Base-by-base conservation (phyloP, 2,888 invertebrate genomes). In the Idaea aversata region DNA sequence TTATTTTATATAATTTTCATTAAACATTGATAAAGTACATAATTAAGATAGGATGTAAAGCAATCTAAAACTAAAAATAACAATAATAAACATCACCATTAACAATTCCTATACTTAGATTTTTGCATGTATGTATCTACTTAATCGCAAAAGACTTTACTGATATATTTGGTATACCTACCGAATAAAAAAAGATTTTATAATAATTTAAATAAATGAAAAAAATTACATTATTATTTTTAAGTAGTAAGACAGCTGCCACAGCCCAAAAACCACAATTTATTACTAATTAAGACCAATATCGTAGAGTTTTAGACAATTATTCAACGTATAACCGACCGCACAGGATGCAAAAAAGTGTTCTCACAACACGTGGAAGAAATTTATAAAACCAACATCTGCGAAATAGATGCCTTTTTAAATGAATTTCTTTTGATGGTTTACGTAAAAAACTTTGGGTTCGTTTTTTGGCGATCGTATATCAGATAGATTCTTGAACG, bases 351-450 rank as follows among this genome's bases (percentile, higher is more conserved):
- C 75, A 81, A 79, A 80, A 78, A 82, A 75, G 62, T 71, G 16
- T 47, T 16, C 15, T 15, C n/a, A 70, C 66, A 76, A 88, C 92
- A 92, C 91, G 91, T 92, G 91, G 89, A 91, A 88, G 89, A 90
- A 88, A 88, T 90, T 89, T 88, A 89, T 88, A 89, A 88, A 90
- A 89, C 85, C 86, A 90, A 91, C 92, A 93, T 93, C 92, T 93
- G 91, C 92, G 83, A 92, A 91, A 90, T 90, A 87, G 84, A 76
- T 74, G 69, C 85, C 15, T 90, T 87, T 91, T 91, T 88, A 83
- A 72, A 64, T 69, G 73, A 85, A 88, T 88, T 89, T 91, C 87
- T 90, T 88, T 88, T 71, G 83, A 76, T 77, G 77, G 70, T 74
- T 69, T 63, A 64, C 65, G 81, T 83, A 87, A 91, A 91, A 90